phyloP scores from a whole-genome alignment of 1,140 invertebrate species.

The Rhagoletis zephyria region DNA sequence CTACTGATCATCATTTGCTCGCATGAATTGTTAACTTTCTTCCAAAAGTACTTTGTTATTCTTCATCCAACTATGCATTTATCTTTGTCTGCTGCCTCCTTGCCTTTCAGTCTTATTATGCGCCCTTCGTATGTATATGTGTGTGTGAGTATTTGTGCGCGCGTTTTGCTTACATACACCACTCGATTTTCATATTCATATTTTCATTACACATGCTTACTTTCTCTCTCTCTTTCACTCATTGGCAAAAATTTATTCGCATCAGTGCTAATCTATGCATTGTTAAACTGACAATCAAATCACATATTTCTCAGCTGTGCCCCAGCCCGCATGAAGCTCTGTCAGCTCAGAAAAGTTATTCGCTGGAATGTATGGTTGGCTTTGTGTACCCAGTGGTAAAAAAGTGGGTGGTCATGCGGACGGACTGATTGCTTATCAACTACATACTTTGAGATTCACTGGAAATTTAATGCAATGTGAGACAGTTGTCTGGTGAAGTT shows the following conservation, averaged over 20 bases:
- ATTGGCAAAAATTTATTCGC: constrained; percentile 4
- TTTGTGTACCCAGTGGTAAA: too few species aligned
- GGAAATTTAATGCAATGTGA: too few species aligned
- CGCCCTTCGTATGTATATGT: not conserved
- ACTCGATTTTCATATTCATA: constrained; percentile 18
- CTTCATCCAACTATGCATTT: constrained; percentile 21
- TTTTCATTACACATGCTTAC: constrained; percentile 33
- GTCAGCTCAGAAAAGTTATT: too few species aligned
- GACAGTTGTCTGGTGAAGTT: too few species aligned
- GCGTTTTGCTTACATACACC: not conserved
- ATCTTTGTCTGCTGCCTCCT: constrained; percentile 14
- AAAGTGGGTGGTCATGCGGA: too few species aligned
- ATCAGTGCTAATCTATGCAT: constrained; percentile 42
- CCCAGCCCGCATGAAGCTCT: not conserved
- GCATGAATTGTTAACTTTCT: constrained; percentile 39
- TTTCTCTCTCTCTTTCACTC: not conserved
- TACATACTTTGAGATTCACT: too few species aligned
- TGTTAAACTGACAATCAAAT: constrained; percentile 51
- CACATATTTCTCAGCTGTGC: constrained; percentile 26
- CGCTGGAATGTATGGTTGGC: too few species aligned
- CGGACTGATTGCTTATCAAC: too few species aligned
- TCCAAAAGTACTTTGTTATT: constrained; percentile 23
- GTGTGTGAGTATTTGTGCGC: too few species aligned
- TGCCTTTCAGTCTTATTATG: not conserved
- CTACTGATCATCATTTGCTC: not conserved